Evolutionary conservation across 2,888 invertebrate species (phyloP), one percentile per base, ranked within the genome.

Genomic region (Metellina segmentata): DNA sequence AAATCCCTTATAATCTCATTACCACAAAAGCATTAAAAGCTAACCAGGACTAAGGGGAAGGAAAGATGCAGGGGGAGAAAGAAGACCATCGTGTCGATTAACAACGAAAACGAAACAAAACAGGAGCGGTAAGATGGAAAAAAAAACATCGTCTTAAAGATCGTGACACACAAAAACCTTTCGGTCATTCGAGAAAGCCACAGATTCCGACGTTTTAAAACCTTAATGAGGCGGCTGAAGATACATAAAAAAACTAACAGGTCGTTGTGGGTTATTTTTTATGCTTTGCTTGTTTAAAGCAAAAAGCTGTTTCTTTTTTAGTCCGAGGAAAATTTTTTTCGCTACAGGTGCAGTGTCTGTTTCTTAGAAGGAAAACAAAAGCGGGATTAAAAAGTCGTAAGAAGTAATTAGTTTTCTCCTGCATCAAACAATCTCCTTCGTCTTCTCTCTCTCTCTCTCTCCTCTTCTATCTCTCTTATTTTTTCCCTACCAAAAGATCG

Each of bases 1-100:
- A 85, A 92, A 92, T 92, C 91, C 89, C 81, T 92, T 89, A 89
- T 88, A 92, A 92, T 92, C 91, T 89, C 91, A 92, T 92, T 92
- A 92, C 83, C 82, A 74, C 87, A 82, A 87, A 78, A 87, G 79
- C 87, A 87, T 87, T 81, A 87, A 87, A 87, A 85, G 85, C 74
- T 85, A 85, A 85, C 74, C 34, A 75, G 48, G 74, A 82, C 8
- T 7, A 85, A 49, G 53, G 16, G 7, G 19, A 49, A 11, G 34
- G 52, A 72, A 74, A 20, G 74, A 85, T 16, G 53, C 81, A 81
- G 19, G 20, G n/a, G 34, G 71, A 16, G 34, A 61, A 48, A 78
- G 85, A 90, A 82, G 77, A 11, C 20, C 52, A 78, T 69, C 83
- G 78, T 88, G 91, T 83, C 91, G 91, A 91, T 91, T 91, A 90